Evolutionary conservation across 2,888 invertebrate species (phyloP), one percentile per base, ranked within the genome.

Genomic region (Hyalella azteca): DNA sequence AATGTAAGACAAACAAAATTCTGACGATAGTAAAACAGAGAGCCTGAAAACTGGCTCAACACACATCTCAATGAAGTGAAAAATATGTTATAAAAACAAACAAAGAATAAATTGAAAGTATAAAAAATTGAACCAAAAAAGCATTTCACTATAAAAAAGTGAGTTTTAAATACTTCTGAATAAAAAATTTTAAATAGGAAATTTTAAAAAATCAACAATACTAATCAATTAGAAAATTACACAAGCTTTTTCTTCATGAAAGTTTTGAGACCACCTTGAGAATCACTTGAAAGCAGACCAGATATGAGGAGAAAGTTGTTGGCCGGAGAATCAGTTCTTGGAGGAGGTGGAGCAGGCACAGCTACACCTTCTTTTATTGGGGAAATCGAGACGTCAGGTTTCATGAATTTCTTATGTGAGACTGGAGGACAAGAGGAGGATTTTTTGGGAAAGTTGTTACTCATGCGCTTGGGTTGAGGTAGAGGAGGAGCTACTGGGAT

Each of bases 401-500:
- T 9, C 11, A 45, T 15, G 15, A 45, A 15, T 15, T 45, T 45
- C 45, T 45, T 45, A 9, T 45, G 45, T 11, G 45, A n/a, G n/a
- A n/a, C n/a, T n/a, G n/a, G 11, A 45, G 45, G 15, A 45, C 45
- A 11, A 45, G 45, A 9, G n/a, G 45, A 45, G 11, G 19, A 66
- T 66, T 66, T 66, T 66, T 36, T 66, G 32, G 66, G 13, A 36
- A 15, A 36, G 66, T 36, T 32, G 66, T 66, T 13, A 19, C 54
- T 36, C 36, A 36, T 36, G 39, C 36, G 15, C 29, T 32, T 76
- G 3, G 75, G 54, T 41, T 79, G 66, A 29, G 79, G 75, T 39
- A 78, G 79, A 36, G 81, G 81, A 39, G 81, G 81, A 5, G 81
- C 78, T 3, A 77, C 77, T 5, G 79, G 59, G 36, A 50, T n/a